Evolutionary conservation across 2,113 vertebrate genomes (phyloP), one percentile per base, ranked within the genome.

Genomic region (Clarias macrocephalus): DNA sequence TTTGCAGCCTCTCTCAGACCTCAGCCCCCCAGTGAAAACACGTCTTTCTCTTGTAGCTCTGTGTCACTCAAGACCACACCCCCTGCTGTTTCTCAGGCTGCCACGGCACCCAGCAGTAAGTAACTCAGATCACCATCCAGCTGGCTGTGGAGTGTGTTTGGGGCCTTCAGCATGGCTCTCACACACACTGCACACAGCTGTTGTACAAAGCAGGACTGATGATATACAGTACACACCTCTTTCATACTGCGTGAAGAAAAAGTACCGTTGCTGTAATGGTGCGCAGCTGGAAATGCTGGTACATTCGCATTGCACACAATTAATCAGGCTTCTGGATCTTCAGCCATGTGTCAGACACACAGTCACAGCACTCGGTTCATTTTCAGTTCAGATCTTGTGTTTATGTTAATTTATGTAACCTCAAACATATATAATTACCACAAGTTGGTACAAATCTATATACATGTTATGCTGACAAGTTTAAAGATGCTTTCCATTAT

Each of bases 81-180:
- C 92, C 95, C 96, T 95, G 95, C 95, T 92, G 92, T 94, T 92
- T 96, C 96, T 95, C 97, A 95, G 94, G 92, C 96, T 94, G 90
- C 95, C 93, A 88, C 89, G 80, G 91, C 94, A 93, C 93, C 94
- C 94, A 95, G 95, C 94, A 96, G 97, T 98, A 97, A 98, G 97
- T 98, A 97, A 95, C 92, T 92, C 30, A 68, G 80, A 89, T 81
- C 62, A 63, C 57, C 77, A 75, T 63, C 52, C 63, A 83, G 66
- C 68, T 86, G 82, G 57, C 54, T 66, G 79, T 82, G 42, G 25
- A 60, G 33, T 30, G 28, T 66, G 62, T 57, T 19, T 86, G 84
- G 37, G 57, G 52, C 54, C 60, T 73, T 76, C 30, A 54, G 13
- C 42, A 80, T 3, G 1, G 28, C 62, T 86, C 8, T 72, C 65